Evolutionary conservation across 2,797 vertebrate genomes (phyloP).

Genomic region (Decapterus maruadsi): DNA sequence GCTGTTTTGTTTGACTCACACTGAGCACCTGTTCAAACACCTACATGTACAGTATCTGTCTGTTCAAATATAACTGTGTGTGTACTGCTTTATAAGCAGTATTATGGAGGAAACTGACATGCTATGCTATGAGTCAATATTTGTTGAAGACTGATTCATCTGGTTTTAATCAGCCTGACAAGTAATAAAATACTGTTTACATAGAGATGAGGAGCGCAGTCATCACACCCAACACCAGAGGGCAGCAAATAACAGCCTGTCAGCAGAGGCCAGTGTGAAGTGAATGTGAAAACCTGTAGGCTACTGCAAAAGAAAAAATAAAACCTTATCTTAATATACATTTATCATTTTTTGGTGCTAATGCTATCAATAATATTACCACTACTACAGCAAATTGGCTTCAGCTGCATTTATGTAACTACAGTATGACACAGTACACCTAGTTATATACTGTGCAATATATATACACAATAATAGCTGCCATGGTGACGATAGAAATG

Average conservation of each 20-base stretch:
- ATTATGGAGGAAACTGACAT: neutral
- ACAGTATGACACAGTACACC: no score
- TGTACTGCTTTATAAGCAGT: neutral
- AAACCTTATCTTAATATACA: no score
- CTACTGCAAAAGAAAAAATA: neutral
- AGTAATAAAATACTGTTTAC: neutral
- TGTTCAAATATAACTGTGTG: slow-evolving; percentile 21
- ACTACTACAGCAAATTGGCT: no score
- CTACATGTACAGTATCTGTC: slow-evolving; percentile 15
- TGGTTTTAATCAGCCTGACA: neutral
- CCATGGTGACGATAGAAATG: no score
- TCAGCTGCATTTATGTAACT: no score
- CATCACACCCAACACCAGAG: slow-evolving; percentile 46
- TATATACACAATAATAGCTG: neutral
- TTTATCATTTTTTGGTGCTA: no score
- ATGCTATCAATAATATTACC: no score
- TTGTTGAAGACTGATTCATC: neutral
- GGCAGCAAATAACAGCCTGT: slow-evolving; percentile 65
- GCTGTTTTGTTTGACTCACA: neutral
- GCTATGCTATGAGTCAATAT: neutral
- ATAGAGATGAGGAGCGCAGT: neutral
- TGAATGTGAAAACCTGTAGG: neutral
- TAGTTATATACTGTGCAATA: no score
- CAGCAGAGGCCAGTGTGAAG: neutral
- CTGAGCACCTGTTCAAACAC: slow-evolving; percentile 6